Evolutionary conservation across 2,113 vertebrate species (phyloP).

Genomic region (Oncorhynchus kisutch): DNA sequence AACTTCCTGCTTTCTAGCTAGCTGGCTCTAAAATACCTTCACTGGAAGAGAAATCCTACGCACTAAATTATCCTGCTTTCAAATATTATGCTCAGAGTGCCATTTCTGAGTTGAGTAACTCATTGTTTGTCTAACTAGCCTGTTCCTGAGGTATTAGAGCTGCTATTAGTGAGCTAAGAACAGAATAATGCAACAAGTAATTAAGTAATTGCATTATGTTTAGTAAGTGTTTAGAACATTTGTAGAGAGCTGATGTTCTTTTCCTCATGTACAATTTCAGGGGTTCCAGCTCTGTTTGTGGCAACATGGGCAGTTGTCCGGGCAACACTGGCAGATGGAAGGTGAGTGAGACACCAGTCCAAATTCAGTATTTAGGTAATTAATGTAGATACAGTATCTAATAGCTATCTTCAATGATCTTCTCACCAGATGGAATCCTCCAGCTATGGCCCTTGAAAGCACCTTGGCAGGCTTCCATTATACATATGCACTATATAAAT

Average conservation of each 20-base stretch:
- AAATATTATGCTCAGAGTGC: no score
- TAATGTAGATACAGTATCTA: background rate
- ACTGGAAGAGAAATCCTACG: no score
- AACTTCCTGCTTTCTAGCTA: no score
- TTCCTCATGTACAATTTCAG: constrained; percentile 63
- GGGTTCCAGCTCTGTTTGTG: constrained; percentile 84
- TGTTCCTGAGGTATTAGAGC: no score
- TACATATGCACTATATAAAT: background rate
- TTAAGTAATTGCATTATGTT: background rate
- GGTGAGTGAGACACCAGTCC: constrained; percentile 65
- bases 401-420: background rate
- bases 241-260: background rate
- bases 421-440: background rate
- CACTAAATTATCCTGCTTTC: no score
- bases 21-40: no score
- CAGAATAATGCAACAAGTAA: no score
- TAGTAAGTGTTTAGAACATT: background rate
- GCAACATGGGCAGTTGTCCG: constrained; percentile 82
- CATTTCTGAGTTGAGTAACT: no score
- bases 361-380: background rate
- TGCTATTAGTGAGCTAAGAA: no score
- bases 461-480: no score
- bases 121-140: no score
- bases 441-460: background rate
- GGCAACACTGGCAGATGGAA: constrained; percentile 78